Conservation (phyloP, 2,888 invertebrate genomes). For the Stenolophus ochropezus region DNA sequence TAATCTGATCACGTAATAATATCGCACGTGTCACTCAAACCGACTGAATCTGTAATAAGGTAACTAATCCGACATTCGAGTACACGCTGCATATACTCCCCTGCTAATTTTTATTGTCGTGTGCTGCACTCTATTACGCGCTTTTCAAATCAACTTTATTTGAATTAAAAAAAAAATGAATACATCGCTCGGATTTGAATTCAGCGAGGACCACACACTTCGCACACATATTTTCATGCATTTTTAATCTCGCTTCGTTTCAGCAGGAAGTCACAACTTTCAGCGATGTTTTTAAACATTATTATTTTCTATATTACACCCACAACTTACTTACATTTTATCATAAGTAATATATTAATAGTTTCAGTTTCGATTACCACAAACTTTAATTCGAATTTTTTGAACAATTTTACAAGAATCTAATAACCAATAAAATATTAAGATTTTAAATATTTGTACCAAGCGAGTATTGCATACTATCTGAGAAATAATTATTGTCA, state of each 20-base stretch:
- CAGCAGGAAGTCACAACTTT: too few species aligned
- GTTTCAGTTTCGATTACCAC: too few species aligned
- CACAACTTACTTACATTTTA: too few species aligned
- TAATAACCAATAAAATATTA: too few species aligned
- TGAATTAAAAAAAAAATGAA: background rate
- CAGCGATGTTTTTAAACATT: too few species aligned
- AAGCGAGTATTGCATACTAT: too few species aligned
- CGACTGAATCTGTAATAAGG: constrained; percentile 57
- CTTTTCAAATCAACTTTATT: background rate
- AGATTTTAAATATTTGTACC: too few species aligned
- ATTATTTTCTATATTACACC: too few species aligned
- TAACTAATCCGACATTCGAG: constrained; percentile 50
- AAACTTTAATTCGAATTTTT: too few species aligned
- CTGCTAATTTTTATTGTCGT: background rate
- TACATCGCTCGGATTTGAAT: background rate
- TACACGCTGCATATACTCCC: background rate
- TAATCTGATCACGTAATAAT: constrained; percentile 60
- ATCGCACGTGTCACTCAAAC: constrained; percentile 57
- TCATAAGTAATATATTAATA: too few species aligned
- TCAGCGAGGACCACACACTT: background rate
- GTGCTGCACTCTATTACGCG: background rate
- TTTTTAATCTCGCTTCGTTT: background rate
- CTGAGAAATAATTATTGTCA: too few species aligned
- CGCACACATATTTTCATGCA: background rate
- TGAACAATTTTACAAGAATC: too few species aligned